phyloP scores from a whole-genome alignment of 2,888 invertebrate species.

The Agrotis exclamationis region DNA sequence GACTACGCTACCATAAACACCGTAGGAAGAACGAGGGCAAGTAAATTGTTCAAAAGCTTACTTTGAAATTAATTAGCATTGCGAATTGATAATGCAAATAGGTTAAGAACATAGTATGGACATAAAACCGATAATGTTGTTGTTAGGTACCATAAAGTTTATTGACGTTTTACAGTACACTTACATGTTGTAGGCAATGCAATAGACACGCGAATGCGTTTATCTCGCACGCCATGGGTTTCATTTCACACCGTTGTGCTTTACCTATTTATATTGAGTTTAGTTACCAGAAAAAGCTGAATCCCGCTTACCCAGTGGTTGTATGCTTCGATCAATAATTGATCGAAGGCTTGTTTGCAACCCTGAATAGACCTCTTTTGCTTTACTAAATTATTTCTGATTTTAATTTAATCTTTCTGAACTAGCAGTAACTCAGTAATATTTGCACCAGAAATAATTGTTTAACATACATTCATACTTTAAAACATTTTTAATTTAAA shows the following conservation, averaged over 20 bases:
- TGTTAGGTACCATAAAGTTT: conserved; percentile 44
- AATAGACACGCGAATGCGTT: conserved; percentile 54
- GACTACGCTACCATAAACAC: conserved; percentile 36
- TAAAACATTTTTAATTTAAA: conserved; percentile 9
- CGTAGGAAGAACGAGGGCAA: conserved; percentile 25
- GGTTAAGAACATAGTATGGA: conserved; percentile 42
- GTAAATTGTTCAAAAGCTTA: conserved; percentile 45
- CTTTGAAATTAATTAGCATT: conserved; percentile 45
- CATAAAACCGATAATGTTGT: conserved; percentile 50
- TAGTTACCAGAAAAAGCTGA: neutral
- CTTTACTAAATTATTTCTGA: neutral
- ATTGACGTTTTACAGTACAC: conserved; percentile 46
- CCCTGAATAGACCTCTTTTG: neutral
- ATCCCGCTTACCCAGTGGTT: neutral
- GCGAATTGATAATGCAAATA: conserved; percentile 56
- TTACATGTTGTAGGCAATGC: conserved; percentile 27
- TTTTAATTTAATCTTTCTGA: neutral
- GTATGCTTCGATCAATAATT: too few species aligned
- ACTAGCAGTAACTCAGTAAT: neutral
- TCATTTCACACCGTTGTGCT: conserved; percentile 14
- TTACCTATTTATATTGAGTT: neutral
- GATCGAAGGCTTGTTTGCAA: too few species aligned
- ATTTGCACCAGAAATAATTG: neutral
- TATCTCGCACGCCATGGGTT: conserved; percentile 40
- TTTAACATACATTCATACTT: neutral